phyloP scores from a whole-genome alignment of 2,113 vertebrate genomes.

The Dendropsophus ebraccatus region DNA sequence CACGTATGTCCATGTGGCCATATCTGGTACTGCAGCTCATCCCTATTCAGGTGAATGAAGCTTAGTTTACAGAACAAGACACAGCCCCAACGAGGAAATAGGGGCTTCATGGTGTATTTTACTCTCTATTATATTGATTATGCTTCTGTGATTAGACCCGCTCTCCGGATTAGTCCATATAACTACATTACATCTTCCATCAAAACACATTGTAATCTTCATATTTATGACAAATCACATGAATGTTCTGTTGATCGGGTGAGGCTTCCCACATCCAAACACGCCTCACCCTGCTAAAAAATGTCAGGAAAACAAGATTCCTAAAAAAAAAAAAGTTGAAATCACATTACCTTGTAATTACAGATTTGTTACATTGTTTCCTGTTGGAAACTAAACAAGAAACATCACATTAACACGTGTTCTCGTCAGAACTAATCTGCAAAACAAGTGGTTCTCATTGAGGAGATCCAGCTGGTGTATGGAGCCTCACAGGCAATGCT shows the following conservation, averaged over 20 bases:
- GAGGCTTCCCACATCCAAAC: not conserved
- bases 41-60: no score
- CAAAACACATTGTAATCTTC: not conserved
- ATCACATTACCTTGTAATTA: not conserved
- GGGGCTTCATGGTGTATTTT: no score
- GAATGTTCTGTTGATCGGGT: not conserved
- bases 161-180: not conserved
- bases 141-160: not conserved
- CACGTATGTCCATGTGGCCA: no score
- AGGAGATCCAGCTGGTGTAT: no score
- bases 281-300: not conserved
- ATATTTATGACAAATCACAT: not conserved
- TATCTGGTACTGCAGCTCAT: no score
- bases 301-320: conserved; percentile 1
- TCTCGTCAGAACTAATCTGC: not conserved
- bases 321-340: not conserved
- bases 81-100: no score
- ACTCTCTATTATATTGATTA: no score
- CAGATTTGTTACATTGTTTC: not conserved
- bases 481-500: no score
- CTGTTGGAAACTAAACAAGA: not conserved
- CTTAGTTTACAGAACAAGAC: no score
- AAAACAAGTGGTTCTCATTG: not conserved
- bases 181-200: not conserved
- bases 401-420: not conserved